Base-by-base conservation (phyloP, 2,888 invertebrate species). In the Clitarchus hookeri region DNA sequence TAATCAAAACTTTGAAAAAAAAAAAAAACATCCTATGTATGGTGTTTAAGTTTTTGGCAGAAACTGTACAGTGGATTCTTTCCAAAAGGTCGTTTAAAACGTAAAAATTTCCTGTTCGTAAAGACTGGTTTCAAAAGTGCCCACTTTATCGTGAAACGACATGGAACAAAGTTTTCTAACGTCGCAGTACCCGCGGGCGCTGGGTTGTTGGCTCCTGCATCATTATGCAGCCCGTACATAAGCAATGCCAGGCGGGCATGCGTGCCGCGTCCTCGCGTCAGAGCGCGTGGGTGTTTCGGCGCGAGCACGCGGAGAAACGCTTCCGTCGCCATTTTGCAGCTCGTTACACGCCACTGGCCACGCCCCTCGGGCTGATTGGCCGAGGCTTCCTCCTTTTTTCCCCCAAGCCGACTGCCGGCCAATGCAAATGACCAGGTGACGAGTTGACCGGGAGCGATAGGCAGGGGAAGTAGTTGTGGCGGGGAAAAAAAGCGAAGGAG, bases 361-460 rank as follows among this genome's bases (percentile, higher is more conserved):
- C 65, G 65, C 65, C 65, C n/a, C 65, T n/a, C 65, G 65, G 65
- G 65, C 65, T 65, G 65, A 65, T 65, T 65, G 65, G 65, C 65
- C n/a, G 65, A 65, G 65, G 65, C n/a, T 65, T 65, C 48, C 48
- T 16, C 16, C 48, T 16, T 65, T 23, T 23, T 23, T 23, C 19
- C 16, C 16, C n/a, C 19, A 8, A 19, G 65, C 16, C 65, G 23
- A 19, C 65, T 65, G 65, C 65, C 48, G 65, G 65, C 23, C 65
- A 65, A 65, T 65, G 65, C 65, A 65, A 65, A 65, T n/a, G 65
- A n/a, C 48, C 48, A 8, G 12, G 48, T 48, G 48, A 16, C 11
- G 48, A 48, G 12, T n/a, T 48, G 48, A 9, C 48, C 65, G 23
- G 16, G 65, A 65, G 65, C 11, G 65, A 65, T 11, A 65, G 12